Evolutionary conservation across 2,113 vertebrate species (phyloP).

Genomic region (Atlantisia rogersi): DNA sequence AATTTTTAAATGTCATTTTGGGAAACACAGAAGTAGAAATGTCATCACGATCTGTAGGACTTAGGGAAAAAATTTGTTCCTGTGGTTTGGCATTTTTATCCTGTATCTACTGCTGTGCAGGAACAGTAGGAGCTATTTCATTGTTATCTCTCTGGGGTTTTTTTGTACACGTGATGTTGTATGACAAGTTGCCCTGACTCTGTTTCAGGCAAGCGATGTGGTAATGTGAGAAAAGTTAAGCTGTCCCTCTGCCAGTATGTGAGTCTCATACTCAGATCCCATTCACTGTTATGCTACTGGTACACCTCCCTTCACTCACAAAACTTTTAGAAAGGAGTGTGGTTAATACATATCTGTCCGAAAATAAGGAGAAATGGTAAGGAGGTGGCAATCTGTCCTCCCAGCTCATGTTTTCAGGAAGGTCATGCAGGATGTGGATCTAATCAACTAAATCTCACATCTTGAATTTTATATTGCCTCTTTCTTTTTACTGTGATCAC

Average conservation of each 20-base stretch:
- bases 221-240: not conserved
- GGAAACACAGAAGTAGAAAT: not conserved
- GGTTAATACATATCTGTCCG: not conserved
- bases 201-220: not conserved
- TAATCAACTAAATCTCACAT: not conserved
- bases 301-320: not conserved
- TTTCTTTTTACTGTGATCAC: not conserved
- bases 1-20: not conserved
- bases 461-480: not conserved
- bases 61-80: not conserved
- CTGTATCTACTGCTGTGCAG: not conserved
- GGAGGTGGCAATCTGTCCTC: not conserved
- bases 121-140: not conserved
- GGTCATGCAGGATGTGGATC: not conserved
- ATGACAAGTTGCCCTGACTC: not conserved
- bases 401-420: not conserved
- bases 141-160: not conserved
- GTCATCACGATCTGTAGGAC: not conserved
- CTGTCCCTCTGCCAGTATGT: not conserved
- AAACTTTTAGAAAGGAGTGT: not conserved
- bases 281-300: not conserved
- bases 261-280: not conserved
- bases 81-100: constrained; percentile 9
- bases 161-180: not conserved
- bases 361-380: not conserved